These are phyloP conservation scores for Whitmania pigra DNA, from an alignment of 1,140 invertebrate species.

Conservation along the genomic window DNA sequence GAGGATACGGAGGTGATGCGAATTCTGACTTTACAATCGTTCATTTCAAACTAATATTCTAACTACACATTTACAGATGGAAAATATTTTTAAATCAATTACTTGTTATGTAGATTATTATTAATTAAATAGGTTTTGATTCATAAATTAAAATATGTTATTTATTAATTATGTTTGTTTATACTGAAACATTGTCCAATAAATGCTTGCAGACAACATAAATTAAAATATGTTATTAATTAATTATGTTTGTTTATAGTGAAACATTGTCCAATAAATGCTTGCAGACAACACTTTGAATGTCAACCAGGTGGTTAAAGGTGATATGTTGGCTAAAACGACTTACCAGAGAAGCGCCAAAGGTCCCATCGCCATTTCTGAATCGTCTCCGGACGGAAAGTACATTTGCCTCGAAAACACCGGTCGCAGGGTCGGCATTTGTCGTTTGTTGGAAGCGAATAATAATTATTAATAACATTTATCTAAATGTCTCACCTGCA, in stretches of 20 bases:
- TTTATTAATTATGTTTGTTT: too few species aligned
- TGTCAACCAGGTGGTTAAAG: conserved; percentile 35
- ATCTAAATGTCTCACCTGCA: neutral
- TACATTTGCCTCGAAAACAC: conserved; percentile 46
- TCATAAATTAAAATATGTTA: too few species aligned
- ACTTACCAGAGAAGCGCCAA: conserved; percentile 48
- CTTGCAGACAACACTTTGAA: conserved; percentile 20
- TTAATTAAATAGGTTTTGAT: too few species aligned
- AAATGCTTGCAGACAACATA: conserved; percentile 15
- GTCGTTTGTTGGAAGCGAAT: too few species aligned
- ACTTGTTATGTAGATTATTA: too few species aligned
- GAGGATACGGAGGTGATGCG: neutral
- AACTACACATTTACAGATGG: too few species aligned
- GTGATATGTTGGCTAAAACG: conserved; percentile 47
- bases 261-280: too few species aligned
- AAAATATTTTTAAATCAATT: too few species aligned
- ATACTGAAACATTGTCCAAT: too few species aligned
- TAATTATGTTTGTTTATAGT: too few species aligned
- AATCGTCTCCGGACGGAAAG: conserved; percentile 45
- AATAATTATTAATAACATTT: neutral
- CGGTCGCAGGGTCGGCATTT: neutral
- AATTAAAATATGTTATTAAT: too few species aligned
- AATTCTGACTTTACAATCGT: neutral
- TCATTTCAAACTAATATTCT: too few species aligned
- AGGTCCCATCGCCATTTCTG: conserved; percentile 43